Base-by-base conservation (phyloP, 2,888 invertebrate genomes). In the Melanophora roralis region DNA sequence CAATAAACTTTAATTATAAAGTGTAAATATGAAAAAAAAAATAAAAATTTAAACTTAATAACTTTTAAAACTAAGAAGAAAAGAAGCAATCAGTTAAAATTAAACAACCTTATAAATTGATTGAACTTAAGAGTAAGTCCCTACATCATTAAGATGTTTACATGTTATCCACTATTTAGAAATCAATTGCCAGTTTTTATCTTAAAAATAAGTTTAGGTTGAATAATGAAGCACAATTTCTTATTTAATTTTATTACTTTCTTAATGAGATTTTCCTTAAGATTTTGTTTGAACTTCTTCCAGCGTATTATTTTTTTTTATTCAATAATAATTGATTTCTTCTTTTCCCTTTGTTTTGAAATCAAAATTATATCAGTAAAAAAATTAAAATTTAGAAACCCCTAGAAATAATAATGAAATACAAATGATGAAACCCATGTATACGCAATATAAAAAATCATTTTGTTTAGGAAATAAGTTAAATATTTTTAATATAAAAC, bases 401-500 rank as follows among this genome's bases (percentile, higher is more conserved):
- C n/a, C n/a, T 38, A 3, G n/a, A 34, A 7, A 40, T n/a, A 43
- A 62, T n/a, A 32, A 47, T 32, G 40, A 59, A 45, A 38, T 45
- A 75, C 47, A 78, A 75, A 65, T 14, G 62, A 34, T 81, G 67
- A 84, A 83, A 87, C 85, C 84, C 85, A 85, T 84, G 87, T 87
- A 87, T 87, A 87, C 87, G 87, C 88, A 87, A 87, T 72, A 57
- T 69, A 43, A 36, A 78, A 73, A 67, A 69, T 69, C 80, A 84
- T 82, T 57, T 77, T 60, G 9, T 62, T 57, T 57, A 47, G 40
- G 9, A 51, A 73, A 71, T 38, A 65, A 43, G 64, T 62, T 19
- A 59, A 53, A 57, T 60, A 64, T 69, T 47, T 27, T 45, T 65
- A 51, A 45, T 65, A 57, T 45, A 60, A 45, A 55, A 38, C 16